phyloP scores from a whole-genome alignment of 2,888 invertebrate species.

The Carabus problematicus region DNA sequence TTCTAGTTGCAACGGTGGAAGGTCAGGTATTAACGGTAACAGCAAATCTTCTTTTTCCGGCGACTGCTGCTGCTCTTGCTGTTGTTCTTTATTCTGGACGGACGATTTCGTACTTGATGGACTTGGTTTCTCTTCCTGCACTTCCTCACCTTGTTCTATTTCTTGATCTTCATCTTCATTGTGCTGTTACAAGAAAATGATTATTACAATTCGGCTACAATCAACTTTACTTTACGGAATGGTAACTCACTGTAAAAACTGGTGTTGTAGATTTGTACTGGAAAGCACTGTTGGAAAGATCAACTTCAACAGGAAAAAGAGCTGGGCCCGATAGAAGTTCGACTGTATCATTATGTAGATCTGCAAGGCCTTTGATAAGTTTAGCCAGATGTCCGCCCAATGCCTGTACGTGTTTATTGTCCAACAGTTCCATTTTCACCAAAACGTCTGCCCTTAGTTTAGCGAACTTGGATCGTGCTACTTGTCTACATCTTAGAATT shows the following conservation, averaged over 20 bases:
- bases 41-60: slow-evolving; percentile 43
- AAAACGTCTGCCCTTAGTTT: slow-evolving; percentile 88
- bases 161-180: slow-evolving; percentile 66
- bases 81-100: slow-evolving; percentile 5
- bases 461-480: slow-evolving; percentile 86
- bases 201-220: slow-evolving; percentile 39
- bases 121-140: slow-evolving; percentile 51
- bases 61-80: neutral
- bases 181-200: slow-evolving; percentile 53
- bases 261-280: slow-evolving; percentile 78
- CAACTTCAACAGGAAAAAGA: slow-evolving; percentile 95
- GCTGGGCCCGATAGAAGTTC: slow-evolving; percentile 77
- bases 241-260: slow-evolving; percentile 53
- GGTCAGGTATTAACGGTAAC: slow-evolving; percentile 48
- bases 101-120: slow-evolving; percentile 19
- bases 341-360: slow-evolving; percentile 68
- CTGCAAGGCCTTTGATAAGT: slow-evolving; percentile 83
- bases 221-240: neutral
- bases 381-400: slow-evolving; percentile 85
- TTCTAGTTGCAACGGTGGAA: slow-evolving; percentile 48
- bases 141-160: slow-evolving; percentile 60
- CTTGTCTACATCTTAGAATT: slow-evolving; percentile 93
- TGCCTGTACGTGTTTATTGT: slow-evolving; percentile 98
- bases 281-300: slow-evolving; percentile 90
- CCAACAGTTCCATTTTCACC: slow-evolving; percentile 95